phyloP scores from a whole-genome alignment of 2,888 invertebrate genomes.

The Craniophora ligustri region DNA sequence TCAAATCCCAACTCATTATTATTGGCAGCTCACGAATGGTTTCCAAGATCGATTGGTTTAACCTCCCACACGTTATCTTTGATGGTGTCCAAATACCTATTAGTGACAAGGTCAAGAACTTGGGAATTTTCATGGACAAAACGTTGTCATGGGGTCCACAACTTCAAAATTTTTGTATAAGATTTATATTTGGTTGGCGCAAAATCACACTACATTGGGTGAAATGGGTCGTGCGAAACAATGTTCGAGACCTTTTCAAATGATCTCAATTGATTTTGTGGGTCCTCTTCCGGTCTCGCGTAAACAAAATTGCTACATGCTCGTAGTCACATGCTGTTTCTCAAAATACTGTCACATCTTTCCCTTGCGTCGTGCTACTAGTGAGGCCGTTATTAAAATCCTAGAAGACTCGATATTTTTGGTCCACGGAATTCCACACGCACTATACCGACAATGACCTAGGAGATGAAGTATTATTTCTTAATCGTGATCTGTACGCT shows the following conservation, averaged over 20 bases:
- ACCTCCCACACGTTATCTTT: too few species aligned
- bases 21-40: too few species aligned
- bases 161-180: too few species aligned
- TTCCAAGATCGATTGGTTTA: too few species aligned
- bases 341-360: neutral
- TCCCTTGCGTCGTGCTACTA: neutral
- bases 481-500: neutral
- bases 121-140: too few species aligned
- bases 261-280: neutral
- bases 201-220: neutral
- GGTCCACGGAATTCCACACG: neutral
- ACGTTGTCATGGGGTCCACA: too few species aligned
- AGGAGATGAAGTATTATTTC: neutral
- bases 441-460: neutral
- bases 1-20: too few species aligned
- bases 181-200: too few species aligned
- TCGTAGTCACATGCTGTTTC: neutral
- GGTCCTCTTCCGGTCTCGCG: neutral
- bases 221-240: slow-evolving; percentile 1
- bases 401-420: neutral
- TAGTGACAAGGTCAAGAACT: too few species aligned
- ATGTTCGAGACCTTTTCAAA: neutral
- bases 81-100: too few species aligned
- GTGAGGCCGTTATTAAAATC: neutral
- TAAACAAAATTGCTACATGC: neutral